phyloP scores from a whole-genome alignment of 2,888 invertebrate species.

The Cryptosula pallasiana region DNA sequence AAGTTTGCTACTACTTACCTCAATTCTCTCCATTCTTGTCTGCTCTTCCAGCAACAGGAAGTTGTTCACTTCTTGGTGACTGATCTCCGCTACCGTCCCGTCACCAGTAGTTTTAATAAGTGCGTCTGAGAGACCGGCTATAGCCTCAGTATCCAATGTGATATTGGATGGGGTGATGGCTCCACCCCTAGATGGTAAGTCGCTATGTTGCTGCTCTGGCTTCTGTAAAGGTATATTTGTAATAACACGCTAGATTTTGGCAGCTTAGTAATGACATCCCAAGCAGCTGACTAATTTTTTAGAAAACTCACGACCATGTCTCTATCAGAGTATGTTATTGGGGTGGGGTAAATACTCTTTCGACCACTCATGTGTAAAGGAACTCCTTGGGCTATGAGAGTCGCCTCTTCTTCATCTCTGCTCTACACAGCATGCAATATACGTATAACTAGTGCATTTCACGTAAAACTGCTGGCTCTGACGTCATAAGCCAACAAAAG shows the following conservation, averaged over 20 bases:
- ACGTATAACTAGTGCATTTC: too few relatives aligned
- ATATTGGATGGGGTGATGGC: not conserved
- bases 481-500: too few relatives aligned
- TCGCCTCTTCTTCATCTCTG: slow-evolving; percentile 8
- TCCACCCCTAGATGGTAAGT: not conserved
- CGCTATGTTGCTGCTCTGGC: too few relatives aligned
- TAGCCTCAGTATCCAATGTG: not conserved
- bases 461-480: too few relatives aligned
- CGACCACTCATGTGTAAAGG: slow-evolving; percentile 5
- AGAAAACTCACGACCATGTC: not conserved
- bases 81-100: slow-evolving; percentile 34
- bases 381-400: slow-evolving; percentile 18
- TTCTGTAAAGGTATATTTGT: too few relatives aligned
- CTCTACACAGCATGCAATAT: too few relatives aligned
- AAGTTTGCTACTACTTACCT: slow-evolving; percentile 30
- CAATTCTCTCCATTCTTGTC: slow-evolving; percentile 38
- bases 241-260: too few relatives aligned
- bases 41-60: slow-evolving; percentile 37
- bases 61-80: slow-evolving; percentile 40
- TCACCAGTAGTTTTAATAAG: slow-evolving; percentile 10
- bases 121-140: not conserved
- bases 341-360: not conserved
- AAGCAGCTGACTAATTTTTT: too few relatives aligned
- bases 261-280: too few relatives aligned
- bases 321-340: not conserved